A percentile compares a stretch with the other conserved stretches of the same genome.
phyloP scores from a whole-genome alignment of 2,113 vertebrate genomes.

The Lamprotornis superbus region DNA sequence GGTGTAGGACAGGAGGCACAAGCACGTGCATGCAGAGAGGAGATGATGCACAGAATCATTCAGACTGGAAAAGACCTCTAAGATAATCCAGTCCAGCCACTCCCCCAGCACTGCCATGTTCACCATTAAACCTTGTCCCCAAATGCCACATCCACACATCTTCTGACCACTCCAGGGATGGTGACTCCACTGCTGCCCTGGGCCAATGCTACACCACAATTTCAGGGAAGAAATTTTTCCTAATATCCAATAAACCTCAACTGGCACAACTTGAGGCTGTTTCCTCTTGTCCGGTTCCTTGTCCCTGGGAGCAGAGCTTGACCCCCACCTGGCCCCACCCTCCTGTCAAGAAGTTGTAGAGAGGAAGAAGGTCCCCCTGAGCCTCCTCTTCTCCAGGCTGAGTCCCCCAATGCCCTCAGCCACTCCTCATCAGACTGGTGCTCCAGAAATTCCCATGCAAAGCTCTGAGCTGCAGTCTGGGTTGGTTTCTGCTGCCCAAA shows the following conservation, averaged over 20 bases:
- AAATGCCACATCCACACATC: background rate
- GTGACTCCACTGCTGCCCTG: background rate
- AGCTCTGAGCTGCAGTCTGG: background rate
- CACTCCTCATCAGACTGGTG: background rate
- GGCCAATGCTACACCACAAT: background rate
- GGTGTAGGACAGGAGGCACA: background rate
- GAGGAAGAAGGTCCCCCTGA: background rate
- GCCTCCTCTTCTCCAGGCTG: background rate
- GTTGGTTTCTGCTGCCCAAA: background rate
- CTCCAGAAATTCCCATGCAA: background rate
- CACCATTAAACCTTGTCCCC: background rate
- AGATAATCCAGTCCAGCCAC: background rate
- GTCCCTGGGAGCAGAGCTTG: background rate
- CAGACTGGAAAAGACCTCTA: background rate
- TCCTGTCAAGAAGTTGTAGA: background rate
- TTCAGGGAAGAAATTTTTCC: background rate
- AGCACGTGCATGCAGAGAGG: accelerated
- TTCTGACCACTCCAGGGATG: background rate
- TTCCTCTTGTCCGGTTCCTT: background rate
- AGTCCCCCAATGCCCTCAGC: background rate
- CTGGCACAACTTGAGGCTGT: background rate
- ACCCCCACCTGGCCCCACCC: background rate
- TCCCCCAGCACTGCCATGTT: too few species aligned
- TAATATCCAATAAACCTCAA: background rate
- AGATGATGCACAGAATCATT: background rate